These are phyloP conservation scores for Adelosebastes latens DNA, from an alignment of 2,797 vertebrate species.

Conservation along the genomic window DNA sequence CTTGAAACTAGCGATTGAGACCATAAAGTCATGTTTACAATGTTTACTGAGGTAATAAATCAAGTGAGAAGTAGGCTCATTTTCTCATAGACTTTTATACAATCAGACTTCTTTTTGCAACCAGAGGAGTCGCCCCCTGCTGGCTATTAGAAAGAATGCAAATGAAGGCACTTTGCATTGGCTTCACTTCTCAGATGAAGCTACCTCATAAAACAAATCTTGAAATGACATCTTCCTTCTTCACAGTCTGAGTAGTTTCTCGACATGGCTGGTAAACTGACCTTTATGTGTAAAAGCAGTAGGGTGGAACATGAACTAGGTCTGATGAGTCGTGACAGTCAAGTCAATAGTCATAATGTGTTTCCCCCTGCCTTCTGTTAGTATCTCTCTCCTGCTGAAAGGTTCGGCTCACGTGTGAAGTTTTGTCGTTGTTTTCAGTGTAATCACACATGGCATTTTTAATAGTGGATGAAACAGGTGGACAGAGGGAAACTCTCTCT, in stretches of 20 bases:
- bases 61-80: no score
- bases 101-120: no score
- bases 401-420: not conserved
- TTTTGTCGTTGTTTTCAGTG: not conserved
- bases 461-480: not conserved
- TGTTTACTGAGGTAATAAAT: no score
- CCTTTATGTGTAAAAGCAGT: not conserved
- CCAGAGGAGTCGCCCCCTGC: no score
- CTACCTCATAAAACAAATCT: no score
- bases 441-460: not conserved
- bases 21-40: no score
- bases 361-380: not conserved
- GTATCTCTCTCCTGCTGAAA: not conserved
- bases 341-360: not conserved
- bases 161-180: no score
- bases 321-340: not conserved
- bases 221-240: not conserved
- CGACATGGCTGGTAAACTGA: not conserved
- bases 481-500: not conserved
- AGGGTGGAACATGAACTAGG: not conserved
- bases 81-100: no score
- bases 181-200: no score
- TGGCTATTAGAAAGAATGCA: no score
- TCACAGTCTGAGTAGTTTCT: not conserved
- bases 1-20: no score